Conservation (phyloP, 1,140 invertebrate species). For the Saxidomus purpurata region DNA sequence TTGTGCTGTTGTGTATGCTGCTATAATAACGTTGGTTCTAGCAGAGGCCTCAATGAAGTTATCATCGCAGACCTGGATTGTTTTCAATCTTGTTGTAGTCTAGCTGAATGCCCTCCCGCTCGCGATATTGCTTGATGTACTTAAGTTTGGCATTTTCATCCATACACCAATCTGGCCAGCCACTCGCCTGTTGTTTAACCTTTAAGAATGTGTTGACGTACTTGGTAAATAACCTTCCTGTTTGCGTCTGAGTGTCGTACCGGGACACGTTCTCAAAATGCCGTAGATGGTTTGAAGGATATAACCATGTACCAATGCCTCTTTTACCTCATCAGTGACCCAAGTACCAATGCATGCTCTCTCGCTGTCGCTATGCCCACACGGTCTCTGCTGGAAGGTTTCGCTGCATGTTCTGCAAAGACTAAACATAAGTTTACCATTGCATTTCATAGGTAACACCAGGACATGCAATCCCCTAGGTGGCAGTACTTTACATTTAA, state of each 20-base stretch:
- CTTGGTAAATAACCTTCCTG: slow-evolving; percentile 53
- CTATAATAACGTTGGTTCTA: background rate
- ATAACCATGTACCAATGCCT: background rate
- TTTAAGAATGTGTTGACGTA: slow-evolving; percentile 74
- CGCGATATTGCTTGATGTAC: slow-evolving; percentile 76
- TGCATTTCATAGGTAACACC: slow-evolving; percentile 28
- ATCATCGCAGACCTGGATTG: slow-evolving; percentile 79
- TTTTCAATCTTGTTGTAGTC: slow-evolving; percentile 80
- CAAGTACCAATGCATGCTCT: background rate
- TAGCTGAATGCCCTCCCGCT: slow-evolving; percentile 81
- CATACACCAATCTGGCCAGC: slow-evolving; percentile 66
- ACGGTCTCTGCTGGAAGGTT: background rate
- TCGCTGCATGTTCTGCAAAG: slow-evolving; percentile 45
- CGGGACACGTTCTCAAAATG: slow-evolving; percentile 36
- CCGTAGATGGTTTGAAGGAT: slow-evolving; percentile 66
- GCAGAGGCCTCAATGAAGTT: background rate
- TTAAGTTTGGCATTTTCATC: slow-evolving; percentile 46
- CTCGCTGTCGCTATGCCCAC: slow-evolving; percentile 10
- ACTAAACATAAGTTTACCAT: slow-evolving; percentile 55
- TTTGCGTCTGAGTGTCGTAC: slow-evolving; percentile 22
- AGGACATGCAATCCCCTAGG: slow-evolving; percentile 37
- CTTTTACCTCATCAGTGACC: background rate
- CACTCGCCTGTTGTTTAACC: slow-evolving; percentile 72
- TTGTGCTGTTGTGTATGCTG: background rate
- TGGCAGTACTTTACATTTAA: slow-evolving; percentile 47